Evolutionary conservation across 2,113 vertebrate species (phyloP), one percentile per base, ranked within the genome.

Genomic region (Antennarius striatus): DNA sequence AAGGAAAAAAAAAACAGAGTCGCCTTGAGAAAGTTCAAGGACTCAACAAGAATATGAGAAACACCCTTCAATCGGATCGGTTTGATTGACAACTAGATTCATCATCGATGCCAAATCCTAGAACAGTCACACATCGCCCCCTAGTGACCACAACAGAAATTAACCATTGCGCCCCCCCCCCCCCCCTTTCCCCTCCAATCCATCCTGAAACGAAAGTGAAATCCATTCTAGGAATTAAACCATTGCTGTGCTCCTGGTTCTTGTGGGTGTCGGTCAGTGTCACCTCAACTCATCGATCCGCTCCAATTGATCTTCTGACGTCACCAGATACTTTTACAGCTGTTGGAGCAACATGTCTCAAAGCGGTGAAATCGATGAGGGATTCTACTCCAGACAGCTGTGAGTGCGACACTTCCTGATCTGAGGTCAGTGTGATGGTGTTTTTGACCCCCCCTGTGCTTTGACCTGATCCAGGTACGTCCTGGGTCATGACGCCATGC

Each of bases 351-450:
- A 58, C 56, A 89, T 91, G 91, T 56, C 84, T 16, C 56, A 49
- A 17, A 16, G 0, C 39, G 43, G 7, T 5, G 61, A 75, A 6
- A 90, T 95, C 3, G 92, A 90, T 50, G 91, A 93, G 51, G 66
- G 81, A 0, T 81, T 90, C 6, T 96, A 97, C 69, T 98, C 95
- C 0, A 89, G 95, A 48, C 96, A 97, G 46, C 88, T 95, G 96
- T 98, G 74, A 91, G 96, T 92, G 6, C 29, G 0, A 14, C 1
- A 1, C 1, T 36, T 36, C 4, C 32, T 36, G 32, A 36, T 36
- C 32, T 7, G 0, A 0, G 11, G 11, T 12, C 4, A 0, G 3
- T 49, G 32, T 6, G 12, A 9, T 4, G 11, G n/a, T 7, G 7
- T 2, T 0, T 9, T n/a, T 5, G 3, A 9, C 16, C 0, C 3